Percentiles rank a stretch among this genome's conserved stretches.
Evolutionary conservation across 1,140 invertebrate species (phyloP).

Genomic region (Glossosoma conforme): DNA sequence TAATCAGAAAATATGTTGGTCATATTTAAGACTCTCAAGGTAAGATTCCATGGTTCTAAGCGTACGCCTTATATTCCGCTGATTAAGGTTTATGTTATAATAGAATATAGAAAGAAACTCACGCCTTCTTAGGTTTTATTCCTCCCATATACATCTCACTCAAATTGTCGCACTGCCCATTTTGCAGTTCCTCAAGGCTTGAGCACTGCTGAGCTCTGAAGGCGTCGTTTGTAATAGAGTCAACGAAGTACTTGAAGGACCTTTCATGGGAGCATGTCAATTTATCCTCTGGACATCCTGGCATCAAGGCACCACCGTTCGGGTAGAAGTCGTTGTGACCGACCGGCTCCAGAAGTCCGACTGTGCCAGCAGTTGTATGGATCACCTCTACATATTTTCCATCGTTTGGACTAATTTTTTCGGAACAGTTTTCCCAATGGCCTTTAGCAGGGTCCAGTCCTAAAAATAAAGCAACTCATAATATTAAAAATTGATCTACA

Average conservation of each 20-base stretch:
- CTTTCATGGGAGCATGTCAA: slow-evolving; percentile 1
- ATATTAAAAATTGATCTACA: too few relatives aligned
- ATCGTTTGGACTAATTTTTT: slow-evolving; percentile 6
- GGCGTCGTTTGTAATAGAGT: slow-evolving; percentile 8
- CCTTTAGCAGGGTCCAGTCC: slow-evolving; percentile 13
- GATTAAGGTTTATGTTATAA: too few relatives aligned
- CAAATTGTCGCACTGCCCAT: slow-evolving; percentile 3
- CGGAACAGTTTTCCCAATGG: slow-evolving; percentile 2
- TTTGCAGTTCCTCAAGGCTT: slow-evolving; percentile 9
- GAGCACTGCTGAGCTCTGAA: slow-evolving; percentile 8
- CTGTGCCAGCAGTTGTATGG: slow-evolving; percentile 1
- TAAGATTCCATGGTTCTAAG: background rate
- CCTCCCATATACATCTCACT: slow-evolving; percentile 8
- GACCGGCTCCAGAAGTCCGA: background rate
- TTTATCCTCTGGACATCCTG: background rate
- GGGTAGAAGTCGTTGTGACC: slow-evolving; percentile 18
- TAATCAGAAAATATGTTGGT: too few relatives aligned
- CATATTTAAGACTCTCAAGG: background rate
- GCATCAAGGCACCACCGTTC: slow-evolving; percentile 5
- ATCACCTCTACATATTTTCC: slow-evolving; percentile 16
- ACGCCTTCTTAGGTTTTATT: slow-evolving; percentile 7
- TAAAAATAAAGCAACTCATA: slow-evolving; percentile 3
- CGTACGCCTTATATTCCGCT: background rate
- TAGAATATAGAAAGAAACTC: background rate
- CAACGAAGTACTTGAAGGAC: slow-evolving; percentile 15